Evolutionary conservation across 2,113 vertebrate species (phyloP).

Genomic region (Microcebus ravelobensis): DNA sequence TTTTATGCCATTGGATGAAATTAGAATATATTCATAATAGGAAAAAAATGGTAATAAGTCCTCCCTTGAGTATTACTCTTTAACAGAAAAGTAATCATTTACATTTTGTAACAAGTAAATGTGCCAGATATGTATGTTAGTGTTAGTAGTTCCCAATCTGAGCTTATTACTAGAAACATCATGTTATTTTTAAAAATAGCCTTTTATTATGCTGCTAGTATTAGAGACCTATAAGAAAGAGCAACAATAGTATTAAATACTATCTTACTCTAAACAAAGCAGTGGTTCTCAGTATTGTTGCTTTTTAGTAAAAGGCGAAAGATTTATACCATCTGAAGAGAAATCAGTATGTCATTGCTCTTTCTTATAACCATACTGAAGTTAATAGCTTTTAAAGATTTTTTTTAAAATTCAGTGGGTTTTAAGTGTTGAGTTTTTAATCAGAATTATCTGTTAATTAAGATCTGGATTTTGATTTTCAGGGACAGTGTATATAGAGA

Average conservation of each 20-base stretch:
- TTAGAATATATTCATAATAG: not conserved
- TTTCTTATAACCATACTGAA: not conserved
- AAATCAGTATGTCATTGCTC: not conserved
- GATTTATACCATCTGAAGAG: too few species aligned
- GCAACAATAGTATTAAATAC: not conserved
- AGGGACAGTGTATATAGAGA: too few species aligned
- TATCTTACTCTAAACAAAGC: conserved; percentile 1
- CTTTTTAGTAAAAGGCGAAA: too few species aligned
- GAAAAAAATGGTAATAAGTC: not conserved
- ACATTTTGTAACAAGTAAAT: not conserved
- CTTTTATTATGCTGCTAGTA: not conserved
- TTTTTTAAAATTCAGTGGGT: not conserved
- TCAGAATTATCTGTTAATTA: conserved; percentile 12
- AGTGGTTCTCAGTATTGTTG: not conserved
- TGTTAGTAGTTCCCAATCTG: not conserved
- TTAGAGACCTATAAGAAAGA: not conserved
- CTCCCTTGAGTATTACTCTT: conserved; percentile 31
- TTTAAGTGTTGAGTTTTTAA: conserved; percentile 33
- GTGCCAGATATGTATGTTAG: conserved; percentile 18
- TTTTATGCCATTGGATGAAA: conserved; percentile 35
- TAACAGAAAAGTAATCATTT: not conserved
- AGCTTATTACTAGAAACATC: conserved; percentile 28
- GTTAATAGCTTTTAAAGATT: not conserved
- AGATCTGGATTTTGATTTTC: conserved; percentile 11
- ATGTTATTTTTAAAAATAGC: not conserved